Evolutionary conservation across 2,113 vertebrate genomes (phyloP).

Genomic region (Pachycephala philippinensis): DNA sequence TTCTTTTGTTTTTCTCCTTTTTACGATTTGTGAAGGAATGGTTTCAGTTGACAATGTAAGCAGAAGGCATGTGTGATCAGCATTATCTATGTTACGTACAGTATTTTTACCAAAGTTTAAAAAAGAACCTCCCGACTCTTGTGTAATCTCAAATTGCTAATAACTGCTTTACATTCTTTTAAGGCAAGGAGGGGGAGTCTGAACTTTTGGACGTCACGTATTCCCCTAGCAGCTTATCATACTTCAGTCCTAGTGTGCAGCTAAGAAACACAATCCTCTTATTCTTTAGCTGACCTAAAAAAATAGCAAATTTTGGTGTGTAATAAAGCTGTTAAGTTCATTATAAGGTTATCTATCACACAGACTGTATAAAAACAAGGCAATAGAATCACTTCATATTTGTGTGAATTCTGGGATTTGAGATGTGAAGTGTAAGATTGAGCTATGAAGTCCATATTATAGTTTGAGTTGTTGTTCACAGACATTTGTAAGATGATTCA

Average conservation of each 20-base stretch:
- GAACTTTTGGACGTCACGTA: neutral
- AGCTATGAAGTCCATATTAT: neutral
- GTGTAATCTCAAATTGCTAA: neutral
- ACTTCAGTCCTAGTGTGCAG: neutral
- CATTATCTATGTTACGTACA: neutral
- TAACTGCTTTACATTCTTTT: neutral
- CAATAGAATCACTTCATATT: neutral
- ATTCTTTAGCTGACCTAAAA: neutral
- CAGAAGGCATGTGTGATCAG: neutral
- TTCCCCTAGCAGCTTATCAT: slow-evolving; percentile 2
- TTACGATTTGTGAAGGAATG: neutral
- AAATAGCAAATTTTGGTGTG: neutral
- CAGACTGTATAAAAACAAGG: neutral
- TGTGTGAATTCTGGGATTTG: neutral
- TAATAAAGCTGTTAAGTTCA: neutral
- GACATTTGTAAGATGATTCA: neutral
- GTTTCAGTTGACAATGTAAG: neutral
- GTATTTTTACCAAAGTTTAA: neutral
- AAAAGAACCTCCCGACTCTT: rapidly evolving
- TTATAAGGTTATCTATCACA: neutral
- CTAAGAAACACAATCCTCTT: slow-evolving; percentile 35
- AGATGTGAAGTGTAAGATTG: neutral
- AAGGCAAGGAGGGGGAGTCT: neutral
- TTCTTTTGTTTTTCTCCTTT: neutral
- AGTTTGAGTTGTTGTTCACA: neutral